Base-by-base conservation (phyloP, 2,888 invertebrate genomes). In the Merodon equestris region DNA sequence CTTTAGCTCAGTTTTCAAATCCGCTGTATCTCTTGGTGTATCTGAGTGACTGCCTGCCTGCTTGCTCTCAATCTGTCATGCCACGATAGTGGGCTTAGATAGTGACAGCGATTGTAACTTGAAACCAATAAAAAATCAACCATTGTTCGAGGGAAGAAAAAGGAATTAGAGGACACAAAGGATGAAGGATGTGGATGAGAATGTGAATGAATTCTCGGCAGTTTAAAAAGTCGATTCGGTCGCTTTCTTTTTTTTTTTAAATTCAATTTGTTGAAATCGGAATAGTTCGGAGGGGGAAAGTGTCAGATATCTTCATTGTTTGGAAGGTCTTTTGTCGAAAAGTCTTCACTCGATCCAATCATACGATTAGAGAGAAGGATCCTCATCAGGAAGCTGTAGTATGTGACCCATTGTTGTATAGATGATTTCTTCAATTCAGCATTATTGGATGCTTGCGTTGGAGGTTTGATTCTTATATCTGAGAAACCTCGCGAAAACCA, bases 121-220 rank as follows among this genome's bases (percentile, higher is more conserved):
- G 77, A 77, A 73, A 77, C 73, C 71, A 77, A 77, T 77, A 77
- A 77, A 77, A n/a, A 77, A 73, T 56, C 67, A 57, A 34, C 36
- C 19, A 77, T 77, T 77, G 72, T 77, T 61, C 61, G 67, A 57
- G 14, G 18, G n/a, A 13, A 57, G 14, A 44, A 56, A 45, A 53
- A 36, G 13, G 9, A 42, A 45, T 44, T 40, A 44, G 58, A 48
- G 42, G 18, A 13, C 27, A n/a, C 19, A 44, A 54, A 15, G 14
- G 34, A n/a, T 13, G 14, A 34, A 38, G 47, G 13, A 19, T 27
- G 14, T 12, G 66, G 45, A 64, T 13, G 10, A 1, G 27, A 15
- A 1, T 9, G 34, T 19, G 42, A 44, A n/a, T n/a, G 15, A 34
- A 34, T 17, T 15, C 17, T 50, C 19, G 36, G 51, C 68, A 51